These are phyloP conservation scores for Megaceryle alcyon DNA, from an alignment of 2,797 vertebrate species.

Conservation along the genomic window DNA sequence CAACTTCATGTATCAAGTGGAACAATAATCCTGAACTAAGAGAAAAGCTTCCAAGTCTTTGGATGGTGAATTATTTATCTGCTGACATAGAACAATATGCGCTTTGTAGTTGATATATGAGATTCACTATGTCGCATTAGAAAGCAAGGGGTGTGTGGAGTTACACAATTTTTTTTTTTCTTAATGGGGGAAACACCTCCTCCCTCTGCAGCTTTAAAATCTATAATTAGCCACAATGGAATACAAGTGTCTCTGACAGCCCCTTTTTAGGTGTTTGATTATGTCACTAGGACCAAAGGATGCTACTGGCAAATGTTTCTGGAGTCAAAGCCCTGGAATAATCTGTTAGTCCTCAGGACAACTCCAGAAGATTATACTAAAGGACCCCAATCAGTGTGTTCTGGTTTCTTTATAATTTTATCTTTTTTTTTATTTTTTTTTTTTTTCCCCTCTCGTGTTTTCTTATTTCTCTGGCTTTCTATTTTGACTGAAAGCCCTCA, in stretches of 20 bases:
- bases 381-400: neutral
- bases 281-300: neutral
- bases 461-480: neutral
- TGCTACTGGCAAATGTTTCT: neutral
- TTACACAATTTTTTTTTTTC: neutral
- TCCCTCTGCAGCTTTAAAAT: conserved; percentile 38
- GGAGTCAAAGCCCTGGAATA: neutral
- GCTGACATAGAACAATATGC: conserved; percentile 65
- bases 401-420: neutral
- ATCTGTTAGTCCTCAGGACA: neutral
- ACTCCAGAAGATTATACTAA: neutral
- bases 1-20: conserved; percentile 67
- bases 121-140: conserved; percentile 24
- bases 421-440: too few relatives aligned
- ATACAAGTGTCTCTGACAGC: neutral
- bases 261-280: conserved; percentile 15
- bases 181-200: neutral
- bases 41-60: conserved; percentile 59
- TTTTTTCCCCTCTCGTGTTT: neutral
- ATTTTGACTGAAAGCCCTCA: neutral
- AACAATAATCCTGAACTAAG: conserved; percentile 61
- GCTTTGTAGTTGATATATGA: conserved; percentile 52
- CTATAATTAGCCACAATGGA: conserved; percentile 19
- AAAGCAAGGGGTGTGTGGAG: conserved; percentile 22
- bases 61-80: conserved; percentile 73